phyloP scores from a whole-genome alignment of 2,797 vertebrate species.

The Vultur gryphus region DNA sequence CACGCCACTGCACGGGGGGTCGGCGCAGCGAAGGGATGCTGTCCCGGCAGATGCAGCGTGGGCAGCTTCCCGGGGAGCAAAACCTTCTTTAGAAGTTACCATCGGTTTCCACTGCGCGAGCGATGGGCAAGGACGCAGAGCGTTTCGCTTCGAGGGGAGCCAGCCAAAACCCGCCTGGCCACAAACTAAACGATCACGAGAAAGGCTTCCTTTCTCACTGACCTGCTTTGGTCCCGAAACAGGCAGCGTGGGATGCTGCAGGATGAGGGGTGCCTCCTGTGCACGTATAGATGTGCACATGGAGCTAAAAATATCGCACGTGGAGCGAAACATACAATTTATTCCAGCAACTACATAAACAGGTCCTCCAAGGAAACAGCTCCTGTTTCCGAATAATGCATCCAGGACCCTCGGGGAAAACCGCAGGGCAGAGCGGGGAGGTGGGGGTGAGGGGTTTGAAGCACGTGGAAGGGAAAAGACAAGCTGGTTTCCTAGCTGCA shows the following conservation, averaged over 20 bases:
- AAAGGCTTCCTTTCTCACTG: not conserved
- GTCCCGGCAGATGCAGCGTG: fast-evolving
- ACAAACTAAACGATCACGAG: fast-evolving
- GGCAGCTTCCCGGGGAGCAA: not conserved
- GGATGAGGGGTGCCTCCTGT: not conserved
- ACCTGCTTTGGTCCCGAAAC: not conserved
- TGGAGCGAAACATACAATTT: fast-evolving
- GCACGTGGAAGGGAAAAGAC: not conserved
- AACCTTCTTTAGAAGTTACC: not conserved
- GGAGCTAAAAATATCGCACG: not conserved
- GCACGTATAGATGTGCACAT: not conserved
- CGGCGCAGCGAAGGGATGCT: not conserved
- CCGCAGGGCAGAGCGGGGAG: fast-evolving
- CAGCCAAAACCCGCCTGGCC: not conserved
- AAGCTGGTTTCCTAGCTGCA: not conserved
- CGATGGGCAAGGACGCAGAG: not conserved
- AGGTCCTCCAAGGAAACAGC: not conserved
- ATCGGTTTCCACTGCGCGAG: not conserved
- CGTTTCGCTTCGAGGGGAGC: not conserved
- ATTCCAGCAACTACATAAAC: not conserved
- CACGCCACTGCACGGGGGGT: fast-evolving
- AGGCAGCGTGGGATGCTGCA: fast-evolving
- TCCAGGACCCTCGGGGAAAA: not conserved
- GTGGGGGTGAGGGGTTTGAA: no score
- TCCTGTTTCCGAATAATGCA: not conserved